phyloP scores from a whole-genome alignment of 2,888 invertebrate species.

The Ischnus inquisitorius region DNA sequence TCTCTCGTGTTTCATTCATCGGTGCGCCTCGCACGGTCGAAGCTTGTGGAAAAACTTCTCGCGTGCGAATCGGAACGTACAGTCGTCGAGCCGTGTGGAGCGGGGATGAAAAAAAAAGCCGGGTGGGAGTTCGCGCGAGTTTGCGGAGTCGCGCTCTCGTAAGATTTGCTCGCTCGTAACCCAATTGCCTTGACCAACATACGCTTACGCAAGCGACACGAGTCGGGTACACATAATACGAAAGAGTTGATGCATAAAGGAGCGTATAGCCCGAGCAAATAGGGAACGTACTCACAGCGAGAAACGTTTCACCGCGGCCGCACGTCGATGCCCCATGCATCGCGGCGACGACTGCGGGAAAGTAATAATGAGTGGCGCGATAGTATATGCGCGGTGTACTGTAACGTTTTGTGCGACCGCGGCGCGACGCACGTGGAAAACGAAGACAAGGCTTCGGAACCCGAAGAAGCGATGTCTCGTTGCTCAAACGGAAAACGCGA shows the following conservation, averaged over 20 bases:
- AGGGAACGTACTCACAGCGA: slow-evolving; percentile 17
- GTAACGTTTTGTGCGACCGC: not conserved
- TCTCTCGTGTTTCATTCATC: slow-evolving; percentile 54
- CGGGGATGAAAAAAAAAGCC: slow-evolving; percentile 22
- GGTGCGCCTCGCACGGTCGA: not conserved
- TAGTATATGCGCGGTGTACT: not conserved
- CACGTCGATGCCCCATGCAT: slow-evolving; percentile 18
- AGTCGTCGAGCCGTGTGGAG: not conserved
- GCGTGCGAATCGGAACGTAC: slow-evolving; percentile 60
- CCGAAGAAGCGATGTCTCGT: slow-evolving; percentile 8
- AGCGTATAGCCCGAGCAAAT: slow-evolving; percentile 13
- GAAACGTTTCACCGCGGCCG: slow-evolving; percentile 37
- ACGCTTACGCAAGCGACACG: slow-evolving; percentile 71
- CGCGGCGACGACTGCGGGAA: not conserved
- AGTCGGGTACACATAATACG: slow-evolving; percentile 48
- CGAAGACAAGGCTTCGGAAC: not conserved
- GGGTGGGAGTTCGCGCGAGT: slow-evolving; percentile 59
- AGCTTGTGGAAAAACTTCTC: slow-evolving; percentile 51
- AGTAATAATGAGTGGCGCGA: slow-evolving; percentile 3
- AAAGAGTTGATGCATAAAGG: slow-evolving; percentile 17
- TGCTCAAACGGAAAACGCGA: slow-evolving; percentile 15
- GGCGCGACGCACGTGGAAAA: slow-evolving; percentile 20
- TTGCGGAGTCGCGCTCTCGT: slow-evolving; percentile 59
- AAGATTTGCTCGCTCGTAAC: slow-evolving; percentile 74
- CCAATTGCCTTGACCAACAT: slow-evolving; percentile 84